Evolutionary conservation across 1,140 invertebrate species (phyloP), one percentile per base, ranked within the genome.

Genomic region (Pseudobourletiella spinata): DNA sequence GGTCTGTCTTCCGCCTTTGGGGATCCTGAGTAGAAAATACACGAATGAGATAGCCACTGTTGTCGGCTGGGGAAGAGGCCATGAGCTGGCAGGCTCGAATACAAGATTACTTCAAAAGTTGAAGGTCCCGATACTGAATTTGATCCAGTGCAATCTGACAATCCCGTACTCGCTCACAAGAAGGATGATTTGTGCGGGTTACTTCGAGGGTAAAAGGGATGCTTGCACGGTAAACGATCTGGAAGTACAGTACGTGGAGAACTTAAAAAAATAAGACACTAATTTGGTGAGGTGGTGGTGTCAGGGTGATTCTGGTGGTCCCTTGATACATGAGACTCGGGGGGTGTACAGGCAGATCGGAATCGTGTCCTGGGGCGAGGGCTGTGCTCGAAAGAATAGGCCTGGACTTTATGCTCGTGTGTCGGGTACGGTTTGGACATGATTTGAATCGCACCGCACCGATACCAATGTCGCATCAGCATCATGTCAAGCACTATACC

Each of bases 101-200:
- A 48, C 6, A 11, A 48, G 46, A 22, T 22, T 48, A 22, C 46
- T 48, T 48, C 46, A 48, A 48, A 48, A 48, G 20, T 48, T 48
- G 22, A 8, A 22, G 8, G 14, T 48, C 11, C 46, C 46, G 6
- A 20, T 22, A 11, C 14, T 48, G 14, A 22, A 48, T 48, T 22
- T 48, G 22, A 14, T 48, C 46, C 14, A 22, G 6, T 48, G 46
- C 18, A 48, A 48, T 22, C 14, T 48, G 22, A 48, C 46, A 11
- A 11, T 48, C 8, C 46, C 46, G 8, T 56, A 66, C 16, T 51
- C 57, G 15, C 62, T 73, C 50, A 58, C 71, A 4, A 72, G 75
- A 60, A 75, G 77, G 51, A 78, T 80, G 77, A 82, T 91, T 52
- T 91, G 89, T 74, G 88, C 88, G 3, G 88, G 89, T 0, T n/a